These are phyloP conservation scores for Micropoecilia bifurca DNA, from an alignment of 2,797 vertebrate genomes.

Conservation along the genomic window DNA sequence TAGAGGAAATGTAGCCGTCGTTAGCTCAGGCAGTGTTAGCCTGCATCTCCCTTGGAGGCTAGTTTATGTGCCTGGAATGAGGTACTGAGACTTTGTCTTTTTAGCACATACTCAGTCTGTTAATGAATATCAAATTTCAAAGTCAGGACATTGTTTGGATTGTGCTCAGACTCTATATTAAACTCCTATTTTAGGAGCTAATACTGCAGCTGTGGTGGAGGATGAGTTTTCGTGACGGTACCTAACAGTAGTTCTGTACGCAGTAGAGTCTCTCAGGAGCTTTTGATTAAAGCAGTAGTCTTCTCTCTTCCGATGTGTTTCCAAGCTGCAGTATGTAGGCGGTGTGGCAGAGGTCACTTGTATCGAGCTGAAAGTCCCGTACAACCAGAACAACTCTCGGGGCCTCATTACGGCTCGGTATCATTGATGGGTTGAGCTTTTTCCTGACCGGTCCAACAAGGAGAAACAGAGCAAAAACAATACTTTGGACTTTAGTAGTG, in stretches of 20 bases:
- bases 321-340: conserved; percentile 26
- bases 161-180: conserved; percentile 34
- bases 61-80: conserved; percentile 28
- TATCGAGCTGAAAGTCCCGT: conserved; percentile 26
- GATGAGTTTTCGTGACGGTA: conserved; percentile 39
- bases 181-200: conserved; percentile 60
- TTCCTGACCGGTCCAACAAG: conserved; percentile 12
- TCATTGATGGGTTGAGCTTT: conserved; percentile 48
- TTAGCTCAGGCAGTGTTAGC: conserved; percentile 28
- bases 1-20: conserved; percentile 28
- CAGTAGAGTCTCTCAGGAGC: conserved; percentile 32
- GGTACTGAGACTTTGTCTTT: conserved; percentile 17
- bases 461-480: conserved; percentile 41
- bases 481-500: conserved; percentile 28
- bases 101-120: conserved; percentile 41
- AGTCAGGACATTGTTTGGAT: conserved; percentile 32
- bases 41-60: conserved; percentile 24
- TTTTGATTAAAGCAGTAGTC: conserved; percentile 36
- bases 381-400: conserved; percentile 27
- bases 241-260: conserved; percentile 34
- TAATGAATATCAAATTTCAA: conserved; percentile 38
- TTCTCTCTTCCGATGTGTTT: conserved; percentile 16
- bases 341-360: conserved; percentile 36
- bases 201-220: conserved; percentile 41
- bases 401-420: conserved; percentile 58